Percentiles rank a stretch among this genome's conserved stretches.
phyloP scores from a whole-genome alignment of 1,140 invertebrate genomes.

The Chironomus striatipennis region DNA sequence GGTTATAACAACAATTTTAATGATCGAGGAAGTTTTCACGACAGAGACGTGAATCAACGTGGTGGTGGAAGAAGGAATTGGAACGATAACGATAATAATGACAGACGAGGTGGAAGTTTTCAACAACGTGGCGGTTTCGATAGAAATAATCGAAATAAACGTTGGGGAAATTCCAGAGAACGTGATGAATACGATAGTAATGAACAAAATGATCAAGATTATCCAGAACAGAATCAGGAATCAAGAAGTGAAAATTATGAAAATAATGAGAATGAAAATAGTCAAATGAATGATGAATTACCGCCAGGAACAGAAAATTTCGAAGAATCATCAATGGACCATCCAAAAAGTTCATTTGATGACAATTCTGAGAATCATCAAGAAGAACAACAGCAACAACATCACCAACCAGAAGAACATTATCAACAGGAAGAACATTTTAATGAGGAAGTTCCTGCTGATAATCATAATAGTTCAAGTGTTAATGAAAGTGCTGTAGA shows the following conservation, averaged over 20 bases:
- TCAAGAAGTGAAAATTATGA: constrained; percentile 1
- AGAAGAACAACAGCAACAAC: neutral
- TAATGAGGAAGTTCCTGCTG: neutral
- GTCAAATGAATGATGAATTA: neutral
- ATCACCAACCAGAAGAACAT: neutral
- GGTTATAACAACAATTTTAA: constrained; percentile 33
- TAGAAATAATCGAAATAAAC: constrained; percentile 27
- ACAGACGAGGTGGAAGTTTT: constrained; percentile 31
- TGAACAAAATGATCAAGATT: neutral
- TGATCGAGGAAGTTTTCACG: constrained; percentile 38
- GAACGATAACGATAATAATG: constrained; percentile 39
- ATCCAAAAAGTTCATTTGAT: neutral
- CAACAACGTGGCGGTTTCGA: constrained; percentile 24
- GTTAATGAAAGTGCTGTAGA: constrained; percentile 1
- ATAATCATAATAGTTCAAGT: neutral
- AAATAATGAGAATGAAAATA: neutral
- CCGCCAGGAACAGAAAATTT: neutral
- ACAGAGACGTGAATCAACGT: constrained; percentile 35
- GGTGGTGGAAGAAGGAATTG: constrained; percentile 39
- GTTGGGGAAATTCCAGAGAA: constrained; percentile 28
- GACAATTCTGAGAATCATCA: neutral
- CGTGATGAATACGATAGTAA: constrained; percentile 15
- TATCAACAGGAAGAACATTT: neutral
- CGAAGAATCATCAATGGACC: neutral
- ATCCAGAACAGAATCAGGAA: constrained; percentile 18